A percentile compares a stretch with the other conserved stretches of the same genome.
phyloP scores from a whole-genome alignment of 2,888 invertebrate genomes.

The Hirtodrosophila trivittata region DNA sequence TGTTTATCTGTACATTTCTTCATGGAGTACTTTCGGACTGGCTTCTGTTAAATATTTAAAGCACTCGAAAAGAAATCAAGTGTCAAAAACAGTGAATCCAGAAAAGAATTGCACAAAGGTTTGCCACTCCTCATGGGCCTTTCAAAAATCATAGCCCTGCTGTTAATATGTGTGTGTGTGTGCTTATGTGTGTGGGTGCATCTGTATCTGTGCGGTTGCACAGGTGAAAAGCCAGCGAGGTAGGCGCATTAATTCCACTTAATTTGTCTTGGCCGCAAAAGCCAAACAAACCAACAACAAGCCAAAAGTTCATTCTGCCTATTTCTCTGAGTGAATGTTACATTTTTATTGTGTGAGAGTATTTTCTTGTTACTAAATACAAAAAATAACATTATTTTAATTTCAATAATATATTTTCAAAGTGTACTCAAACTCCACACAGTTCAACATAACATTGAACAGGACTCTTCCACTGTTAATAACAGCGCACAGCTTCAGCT shows the following conservation, averaged over 20 bases:
- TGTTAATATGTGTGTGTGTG: conserved; percentile 2
- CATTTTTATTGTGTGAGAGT: too few species aligned
- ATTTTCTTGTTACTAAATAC: too few species aligned
- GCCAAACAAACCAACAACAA: conserved; percentile 31
- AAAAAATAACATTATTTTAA: too few species aligned
- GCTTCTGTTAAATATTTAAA: conserved; percentile 66
- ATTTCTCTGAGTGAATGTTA: conserved; percentile 3
- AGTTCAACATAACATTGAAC: too few species aligned
- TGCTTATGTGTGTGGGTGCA: not conserved
- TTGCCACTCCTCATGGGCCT: conserved; percentile 50
- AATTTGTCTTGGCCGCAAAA: conserved; percentile 70
- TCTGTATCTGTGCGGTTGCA: conserved; percentile 45
- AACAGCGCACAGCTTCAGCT: too few species aligned
- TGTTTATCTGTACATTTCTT: too few species aligned
- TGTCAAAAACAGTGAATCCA: conserved; percentile 67
- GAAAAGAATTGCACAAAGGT: conserved; percentile 62
- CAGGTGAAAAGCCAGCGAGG: conserved; percentile 67
- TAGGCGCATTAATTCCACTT: conserved; percentile 71
- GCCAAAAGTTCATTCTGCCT: conserved; percentile 23
- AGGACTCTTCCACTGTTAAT: too few species aligned
- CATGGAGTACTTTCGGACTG: too few species aligned
- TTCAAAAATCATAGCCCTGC: conserved; percentile 51
- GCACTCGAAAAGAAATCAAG: conserved; percentile 55
- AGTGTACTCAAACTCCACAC: too few species aligned
- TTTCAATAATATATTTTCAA: too few species aligned